Conservation (phyloP, 1,140 invertebrate genomes). For the Onthophagus taurus region DNA sequence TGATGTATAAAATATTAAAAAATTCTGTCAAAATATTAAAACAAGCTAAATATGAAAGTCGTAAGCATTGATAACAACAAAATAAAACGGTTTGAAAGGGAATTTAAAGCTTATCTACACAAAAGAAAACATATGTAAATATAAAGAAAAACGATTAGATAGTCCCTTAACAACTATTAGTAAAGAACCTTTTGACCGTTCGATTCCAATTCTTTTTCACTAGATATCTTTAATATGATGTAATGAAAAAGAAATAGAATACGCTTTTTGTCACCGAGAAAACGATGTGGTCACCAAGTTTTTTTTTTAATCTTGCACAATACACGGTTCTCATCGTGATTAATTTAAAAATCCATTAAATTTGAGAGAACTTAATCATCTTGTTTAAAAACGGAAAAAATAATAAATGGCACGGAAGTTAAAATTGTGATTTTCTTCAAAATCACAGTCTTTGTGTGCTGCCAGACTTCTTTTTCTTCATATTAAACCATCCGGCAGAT, state of each 20-base stretch:
- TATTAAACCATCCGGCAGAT: slow-evolving; percentile 61
- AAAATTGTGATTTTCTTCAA: neutral
- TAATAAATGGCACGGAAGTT: no score
- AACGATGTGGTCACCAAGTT: slow-evolving; percentile 12
- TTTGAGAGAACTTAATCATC: slow-evolving; percentile 27
- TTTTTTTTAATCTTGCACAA: slow-evolving; percentile 3
- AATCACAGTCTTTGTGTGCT: slow-evolving; percentile 26
- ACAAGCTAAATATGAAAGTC: no score
- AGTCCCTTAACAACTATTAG: slow-evolving; percentile 2
- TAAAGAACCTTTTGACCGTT: neutral
- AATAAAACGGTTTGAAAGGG: neutral
- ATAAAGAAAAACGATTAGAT: neutral
- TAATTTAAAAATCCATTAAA: slow-evolving; percentile 30
- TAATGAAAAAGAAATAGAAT: slow-evolving; percentile 30
- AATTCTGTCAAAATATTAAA: no score
- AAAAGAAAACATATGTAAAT: neutral
- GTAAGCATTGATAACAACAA: no score
- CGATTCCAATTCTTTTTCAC: slow-evolving; percentile 29
- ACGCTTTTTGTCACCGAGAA: no score
- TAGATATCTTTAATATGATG: slow-evolving; percentile 17
- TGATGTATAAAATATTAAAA: no score
- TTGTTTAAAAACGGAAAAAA: no score
- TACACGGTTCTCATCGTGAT: slow-evolving; percentile 21
- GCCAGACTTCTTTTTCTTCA: slow-evolving; percentile 46
- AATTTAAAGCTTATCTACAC: neutral